Evolutionary conservation across 2,113 vertebrate genomes (phyloP).

Genomic region (Trematomus loennbergii): DNA sequence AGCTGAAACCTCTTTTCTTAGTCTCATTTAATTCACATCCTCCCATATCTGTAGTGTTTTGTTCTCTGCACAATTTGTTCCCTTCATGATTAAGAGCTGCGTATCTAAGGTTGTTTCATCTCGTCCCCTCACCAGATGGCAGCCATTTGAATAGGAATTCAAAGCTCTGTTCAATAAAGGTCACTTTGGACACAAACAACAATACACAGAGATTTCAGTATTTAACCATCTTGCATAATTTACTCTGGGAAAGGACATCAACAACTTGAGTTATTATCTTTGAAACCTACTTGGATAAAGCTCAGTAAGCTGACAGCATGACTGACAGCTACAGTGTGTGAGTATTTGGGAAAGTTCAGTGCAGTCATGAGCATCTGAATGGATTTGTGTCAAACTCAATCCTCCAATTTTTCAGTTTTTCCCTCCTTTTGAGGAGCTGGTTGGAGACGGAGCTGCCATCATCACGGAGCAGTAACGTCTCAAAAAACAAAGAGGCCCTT

Average conservation of each 20-base stretch:
- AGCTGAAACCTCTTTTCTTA: constrained; percentile 52
- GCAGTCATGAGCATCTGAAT: not conserved
- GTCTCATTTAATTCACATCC: constrained; percentile 3
- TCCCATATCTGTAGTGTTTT: constrained; percentile 23
- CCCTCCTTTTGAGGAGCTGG: constrained; percentile 27
- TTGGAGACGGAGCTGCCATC: constrained; percentile 37
- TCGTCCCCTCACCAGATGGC: constrained; percentile 66
- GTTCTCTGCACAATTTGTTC: constrained; percentile 53
- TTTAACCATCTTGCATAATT: constrained; percentile 1
- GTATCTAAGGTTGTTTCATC: constrained; percentile 57
- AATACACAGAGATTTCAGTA: constrained; percentile 14
- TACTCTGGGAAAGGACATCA: not conserved
- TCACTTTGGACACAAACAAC: constrained; percentile 45
- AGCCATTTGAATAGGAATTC: constrained; percentile 64
- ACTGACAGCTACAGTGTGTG: not conserved
- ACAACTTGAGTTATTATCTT: not conserved
- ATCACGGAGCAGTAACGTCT: constrained; percentile 45
- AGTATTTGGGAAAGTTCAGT: not conserved
- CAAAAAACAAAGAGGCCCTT: constrained; percentile 71
- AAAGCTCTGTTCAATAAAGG: constrained; percentile 45
- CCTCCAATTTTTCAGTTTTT: constrained; percentile 14
- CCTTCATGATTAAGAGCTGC: constrained; percentile 51
- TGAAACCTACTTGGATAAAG: not conserved
- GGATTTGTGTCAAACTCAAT: constrained; percentile 21
- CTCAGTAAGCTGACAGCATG: not conserved